These are phyloP conservation scores for Halcyon senegalensis DNA, from an alignment of 2,113 vertebrate species.

Conservation along the genomic window DNA sequence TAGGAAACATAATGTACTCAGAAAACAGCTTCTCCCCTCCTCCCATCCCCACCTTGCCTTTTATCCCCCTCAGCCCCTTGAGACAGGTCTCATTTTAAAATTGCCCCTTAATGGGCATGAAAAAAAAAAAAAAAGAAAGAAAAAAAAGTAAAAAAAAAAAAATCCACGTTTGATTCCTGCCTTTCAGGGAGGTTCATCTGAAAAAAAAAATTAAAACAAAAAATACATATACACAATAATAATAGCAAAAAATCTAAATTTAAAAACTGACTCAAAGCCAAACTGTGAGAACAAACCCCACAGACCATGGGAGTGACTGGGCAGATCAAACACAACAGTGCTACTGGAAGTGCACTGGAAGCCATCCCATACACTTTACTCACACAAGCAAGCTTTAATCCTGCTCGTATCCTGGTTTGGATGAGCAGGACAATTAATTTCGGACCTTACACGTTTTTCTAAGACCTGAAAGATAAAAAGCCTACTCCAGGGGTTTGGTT, in stretches of 20 bases:
- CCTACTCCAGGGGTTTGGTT: background rate
- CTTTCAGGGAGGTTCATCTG: constrained; percentile 52
- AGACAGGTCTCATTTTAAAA: constrained; percentile 69
- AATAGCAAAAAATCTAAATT: constrained; percentile 34
- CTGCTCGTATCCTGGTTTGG: background rate
- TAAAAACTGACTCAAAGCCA: constrained; percentile 50
- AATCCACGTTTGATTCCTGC: constrained; percentile 7
- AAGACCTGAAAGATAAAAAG: background rate
- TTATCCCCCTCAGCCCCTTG: constrained; percentile 27
- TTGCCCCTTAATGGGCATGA: constrained; percentile 62
- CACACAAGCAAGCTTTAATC: background rate
- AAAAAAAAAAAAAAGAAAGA: background rate
- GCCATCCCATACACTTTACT: background rate
- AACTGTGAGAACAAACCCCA: background rate
- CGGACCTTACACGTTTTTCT: background rate
- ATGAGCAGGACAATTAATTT: constrained; percentile 20
- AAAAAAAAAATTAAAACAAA: background rate
- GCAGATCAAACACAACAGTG: background rate
- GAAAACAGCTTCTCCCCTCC: constrained; percentile 49
- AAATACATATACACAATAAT: background rate
- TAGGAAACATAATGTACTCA: constrained; percentile 48
- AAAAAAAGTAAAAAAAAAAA: no score
- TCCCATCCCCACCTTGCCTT: constrained; percentile 29
- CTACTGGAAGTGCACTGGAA: background rate
- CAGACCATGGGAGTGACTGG: background rate